phyloP scores from a whole-genome alignment of 1,140 invertebrate species.

The Zeugodacus cucurbitae region DNA sequence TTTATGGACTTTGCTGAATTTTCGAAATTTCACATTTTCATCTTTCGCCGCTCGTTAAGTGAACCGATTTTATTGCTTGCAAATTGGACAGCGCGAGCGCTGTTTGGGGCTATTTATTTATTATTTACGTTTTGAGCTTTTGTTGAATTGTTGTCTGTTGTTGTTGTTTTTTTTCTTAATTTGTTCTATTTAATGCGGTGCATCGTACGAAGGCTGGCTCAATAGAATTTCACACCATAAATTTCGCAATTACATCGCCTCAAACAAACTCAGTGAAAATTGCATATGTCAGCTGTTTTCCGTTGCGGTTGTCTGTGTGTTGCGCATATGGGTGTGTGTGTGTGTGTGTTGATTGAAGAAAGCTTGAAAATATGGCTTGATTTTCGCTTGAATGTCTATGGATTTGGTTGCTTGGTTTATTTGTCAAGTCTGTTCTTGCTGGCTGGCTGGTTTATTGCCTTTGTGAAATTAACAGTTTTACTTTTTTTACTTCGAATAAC shows the following conservation, averaged over 20 bases:
- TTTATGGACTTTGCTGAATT: not conserved
- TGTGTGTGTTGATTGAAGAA: not conserved
- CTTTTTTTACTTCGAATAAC: not conserved
- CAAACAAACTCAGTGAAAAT: not conserved
- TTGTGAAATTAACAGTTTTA: not conserved
- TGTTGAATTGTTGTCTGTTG: not conserved
- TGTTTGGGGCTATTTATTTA: not conserved
- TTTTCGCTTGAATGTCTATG: not conserved
- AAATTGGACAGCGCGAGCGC: not conserved
- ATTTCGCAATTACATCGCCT: not conserved
- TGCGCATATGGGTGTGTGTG: conserved; percentile 5
- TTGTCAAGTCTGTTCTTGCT: not conserved
- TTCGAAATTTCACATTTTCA: not conserved
- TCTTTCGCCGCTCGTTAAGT: not conserved
- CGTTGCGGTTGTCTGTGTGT: not conserved
- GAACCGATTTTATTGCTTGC: not conserved
- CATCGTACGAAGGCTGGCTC: too few species aligned
- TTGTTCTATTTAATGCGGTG: not conserved
- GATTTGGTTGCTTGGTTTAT: not conserved
- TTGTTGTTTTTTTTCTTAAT: not conserved
- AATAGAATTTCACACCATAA: conserved; percentile 2
- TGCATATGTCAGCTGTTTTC: conserved; percentile 18
- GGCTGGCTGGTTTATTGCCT: not conserved
- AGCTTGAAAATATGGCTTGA: conserved; percentile 1
- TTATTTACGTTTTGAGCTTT: not conserved